A percentile compares a stretch with the other conserved stretches of the same genome.
Conservation (phyloP, 2,888 invertebrate genomes). For the Epinotia brunnichana region DNA sequence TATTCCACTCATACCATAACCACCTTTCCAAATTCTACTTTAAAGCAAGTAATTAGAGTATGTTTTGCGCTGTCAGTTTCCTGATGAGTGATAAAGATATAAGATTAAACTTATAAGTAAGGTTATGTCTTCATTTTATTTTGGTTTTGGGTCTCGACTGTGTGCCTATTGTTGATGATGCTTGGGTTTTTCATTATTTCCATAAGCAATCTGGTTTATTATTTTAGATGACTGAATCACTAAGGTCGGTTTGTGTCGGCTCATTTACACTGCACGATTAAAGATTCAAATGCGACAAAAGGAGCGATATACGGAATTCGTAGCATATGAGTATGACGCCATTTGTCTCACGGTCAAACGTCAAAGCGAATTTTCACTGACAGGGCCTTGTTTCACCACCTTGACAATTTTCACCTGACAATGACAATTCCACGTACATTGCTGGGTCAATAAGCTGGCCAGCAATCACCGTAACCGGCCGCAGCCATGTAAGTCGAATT, state of each 20-base stretch:
- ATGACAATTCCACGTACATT: no score
- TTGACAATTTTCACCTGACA: no score
- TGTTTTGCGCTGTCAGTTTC: not conserved
- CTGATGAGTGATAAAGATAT: conserved; percentile 53
- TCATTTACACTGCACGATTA: not conserved
- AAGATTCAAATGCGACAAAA: no score
- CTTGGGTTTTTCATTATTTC: conserved; percentile 13
- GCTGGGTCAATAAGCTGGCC: no score
- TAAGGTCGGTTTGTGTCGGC: not conserved
- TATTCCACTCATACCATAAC: conserved; percentile 8
- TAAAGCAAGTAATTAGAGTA: conserved; percentile 33
- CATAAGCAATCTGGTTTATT: conserved; percentile 16
- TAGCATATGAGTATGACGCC: no score
- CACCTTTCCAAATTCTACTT: conserved; percentile 13
- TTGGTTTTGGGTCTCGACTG: conserved; percentile 45
- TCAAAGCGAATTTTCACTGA: no score
- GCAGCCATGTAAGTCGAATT: no score
- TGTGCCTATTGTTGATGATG: conserved; percentile 18
- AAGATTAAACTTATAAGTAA: conserved; percentile 58
- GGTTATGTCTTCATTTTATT: conserved; percentile 66
- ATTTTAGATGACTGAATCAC: conserved; percentile 7
- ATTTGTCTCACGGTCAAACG: no score
- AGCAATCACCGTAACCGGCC: no score
- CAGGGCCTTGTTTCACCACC: no score
- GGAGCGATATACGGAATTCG: no score